Percentiles rank a stretch among this genome's conserved stretches.
Conservation (phyloP, 2,797 vertebrate species). For the Sebastes wilsoni region DNA sequence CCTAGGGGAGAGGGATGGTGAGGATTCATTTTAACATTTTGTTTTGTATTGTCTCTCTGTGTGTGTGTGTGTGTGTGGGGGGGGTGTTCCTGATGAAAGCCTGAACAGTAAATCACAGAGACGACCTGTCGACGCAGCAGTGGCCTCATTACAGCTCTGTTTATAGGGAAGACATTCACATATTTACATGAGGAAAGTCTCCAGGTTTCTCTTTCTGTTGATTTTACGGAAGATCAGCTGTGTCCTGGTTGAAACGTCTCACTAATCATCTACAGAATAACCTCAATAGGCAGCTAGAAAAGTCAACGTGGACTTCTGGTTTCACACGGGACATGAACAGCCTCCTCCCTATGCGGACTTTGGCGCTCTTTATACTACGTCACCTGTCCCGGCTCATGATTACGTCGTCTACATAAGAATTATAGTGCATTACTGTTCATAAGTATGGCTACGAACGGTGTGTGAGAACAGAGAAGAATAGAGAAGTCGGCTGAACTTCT, state of each 20-base stretch:
- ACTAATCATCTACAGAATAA: background rate
- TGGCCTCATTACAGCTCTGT: conserved; percentile 46
- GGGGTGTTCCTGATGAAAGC: conserved; percentile 25
- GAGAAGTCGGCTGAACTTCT: background rate
- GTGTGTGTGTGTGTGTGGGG: conserved; percentile 8
- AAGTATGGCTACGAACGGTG: too few relatives aligned
- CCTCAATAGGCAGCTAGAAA: too few relatives aligned
- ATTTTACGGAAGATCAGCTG: background rate
- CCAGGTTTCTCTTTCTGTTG: background rate
- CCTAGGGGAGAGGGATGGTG: conserved; percentile 11
- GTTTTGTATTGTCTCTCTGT: conserved; percentile 1
- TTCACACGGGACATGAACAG: too few relatives aligned
- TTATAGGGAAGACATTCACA: background rate
- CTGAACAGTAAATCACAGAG: conserved; percentile 37
- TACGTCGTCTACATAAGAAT: too few relatives aligned
- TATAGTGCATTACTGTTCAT: too few relatives aligned
- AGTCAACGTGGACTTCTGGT: too few relatives aligned
- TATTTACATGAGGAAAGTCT: conserved; percentile 1
- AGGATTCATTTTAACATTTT: background rate
- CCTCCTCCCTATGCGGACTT: too few relatives aligned
- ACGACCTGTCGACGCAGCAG: conserved; percentile 23
- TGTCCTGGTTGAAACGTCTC: background rate
- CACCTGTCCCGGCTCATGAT: too few relatives aligned
- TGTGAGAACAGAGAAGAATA: background rate
- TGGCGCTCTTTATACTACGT: too few relatives aligned